A percentile compares a stretch with the other conserved stretches of the same genome.
Evolutionary conservation across 2,113 vertebrate genomes (phyloP).

Genomic region (Scopus umbretta): DNA sequence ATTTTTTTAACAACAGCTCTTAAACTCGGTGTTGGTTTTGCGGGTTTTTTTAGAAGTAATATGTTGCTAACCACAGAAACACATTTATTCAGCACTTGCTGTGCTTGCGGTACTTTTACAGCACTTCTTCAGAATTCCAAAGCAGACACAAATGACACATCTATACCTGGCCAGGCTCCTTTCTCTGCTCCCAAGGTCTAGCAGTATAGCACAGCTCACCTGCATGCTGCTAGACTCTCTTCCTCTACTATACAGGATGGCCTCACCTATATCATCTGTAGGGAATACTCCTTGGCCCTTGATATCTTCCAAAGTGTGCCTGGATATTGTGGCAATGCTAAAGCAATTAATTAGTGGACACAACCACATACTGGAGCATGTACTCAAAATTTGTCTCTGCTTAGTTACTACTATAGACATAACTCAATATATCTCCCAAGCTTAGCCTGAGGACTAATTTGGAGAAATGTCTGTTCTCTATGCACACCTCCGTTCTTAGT

Average conservation of each 20-base stretch:
- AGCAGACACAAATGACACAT: not conserved
- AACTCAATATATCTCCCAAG: not conserved
- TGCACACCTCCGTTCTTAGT: not conserved
- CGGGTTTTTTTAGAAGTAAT: not conserved
- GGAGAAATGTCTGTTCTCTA: not conserved
- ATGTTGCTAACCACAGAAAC: not conserved
- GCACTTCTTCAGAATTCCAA: not conserved
- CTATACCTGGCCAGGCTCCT: not conserved
- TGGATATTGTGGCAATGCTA: not conserved
- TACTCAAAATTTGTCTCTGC: not conserved
- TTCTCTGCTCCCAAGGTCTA: not conserved
- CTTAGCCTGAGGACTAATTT: not conserved
- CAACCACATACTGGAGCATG: not conserved
- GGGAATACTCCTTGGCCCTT: not conserved
- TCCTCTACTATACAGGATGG: not conserved
- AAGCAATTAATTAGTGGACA: not conserved
- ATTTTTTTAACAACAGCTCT: not conserved
- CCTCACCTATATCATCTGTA: not conserved
- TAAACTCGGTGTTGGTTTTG: not conserved
- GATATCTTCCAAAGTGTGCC: not conserved
- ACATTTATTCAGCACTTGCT: not conserved
- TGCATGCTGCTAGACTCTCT: not conserved
- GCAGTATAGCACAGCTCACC: not conserved
- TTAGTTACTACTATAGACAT: not conserved
- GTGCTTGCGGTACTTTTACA: not conserved